Conservation (phyloP, 1,140 invertebrate genomes). For the Aphis gossypii region DNA sequence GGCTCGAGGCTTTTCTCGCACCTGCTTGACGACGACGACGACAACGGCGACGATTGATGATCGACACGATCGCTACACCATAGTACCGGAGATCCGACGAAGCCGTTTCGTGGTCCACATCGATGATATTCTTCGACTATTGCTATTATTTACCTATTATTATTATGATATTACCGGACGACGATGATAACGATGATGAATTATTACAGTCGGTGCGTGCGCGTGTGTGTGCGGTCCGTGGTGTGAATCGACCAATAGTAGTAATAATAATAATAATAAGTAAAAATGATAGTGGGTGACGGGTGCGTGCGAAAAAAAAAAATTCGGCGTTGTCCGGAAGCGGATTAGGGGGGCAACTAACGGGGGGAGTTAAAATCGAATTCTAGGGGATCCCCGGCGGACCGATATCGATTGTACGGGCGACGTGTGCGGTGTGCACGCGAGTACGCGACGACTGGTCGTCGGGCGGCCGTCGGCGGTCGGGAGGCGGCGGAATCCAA, state of each 20-base stretch:
- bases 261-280: too few species aligned
- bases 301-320: not conserved
- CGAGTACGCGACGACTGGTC: slow-evolving; percentile 6
- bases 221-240: not conserved
- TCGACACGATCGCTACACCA: not conserved
- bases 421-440: not conserved
- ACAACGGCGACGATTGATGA: not conserved
- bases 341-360: too few species aligned
- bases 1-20: not conserved
- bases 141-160: not conserved
- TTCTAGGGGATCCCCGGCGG: too few species aligned
- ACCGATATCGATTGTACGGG: not conserved
- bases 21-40: not conserved
- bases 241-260: not conserved
- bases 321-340: not conserved
- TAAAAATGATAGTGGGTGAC: too few species aligned
- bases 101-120: not conserved
- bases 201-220: not conserved
- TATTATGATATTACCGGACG: not conserved
- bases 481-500: not conserved
- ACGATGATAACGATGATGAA: not conserved
- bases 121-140: not conserved
- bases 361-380: not conserved
- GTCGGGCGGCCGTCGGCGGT: not conserved
- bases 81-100: not conserved